Percentiles rank a stretch among this genome's conserved stretches.
phyloP scores from a whole-genome alignment of 1,140 invertebrate genomes.

The Harlomillsia oculata region DNA sequence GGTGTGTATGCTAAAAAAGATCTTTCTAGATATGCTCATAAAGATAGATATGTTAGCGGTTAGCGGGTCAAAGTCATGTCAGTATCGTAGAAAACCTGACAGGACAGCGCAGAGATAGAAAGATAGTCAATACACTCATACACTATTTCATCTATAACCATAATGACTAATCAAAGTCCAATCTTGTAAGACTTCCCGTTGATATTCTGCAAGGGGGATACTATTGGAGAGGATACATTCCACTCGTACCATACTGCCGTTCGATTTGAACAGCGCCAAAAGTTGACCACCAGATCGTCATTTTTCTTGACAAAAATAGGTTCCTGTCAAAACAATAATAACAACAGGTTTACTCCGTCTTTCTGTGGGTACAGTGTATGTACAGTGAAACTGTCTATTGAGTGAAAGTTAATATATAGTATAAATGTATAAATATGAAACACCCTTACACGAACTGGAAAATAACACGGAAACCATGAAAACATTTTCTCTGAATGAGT shows the following conservation, averaged over 20 bases:
- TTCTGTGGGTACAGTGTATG: too few species aligned
- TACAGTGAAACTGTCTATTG: too few species aligned
- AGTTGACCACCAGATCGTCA: conserved; percentile 64
- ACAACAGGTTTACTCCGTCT: too few species aligned
- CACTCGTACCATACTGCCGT: conserved; percentile 96
- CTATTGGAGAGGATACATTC: conserved; percentile 60
- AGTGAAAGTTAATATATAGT: too few species aligned
- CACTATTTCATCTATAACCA: not conserved
- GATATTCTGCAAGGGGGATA: conserved; percentile 63
- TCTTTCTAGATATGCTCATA: too few species aligned
- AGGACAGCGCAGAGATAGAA: too few species aligned
- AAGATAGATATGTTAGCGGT: too few species aligned
- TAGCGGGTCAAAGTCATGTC: too few species aligned
- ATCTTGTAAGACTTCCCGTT: conserved; percentile 68
- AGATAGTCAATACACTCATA: too few species aligned
- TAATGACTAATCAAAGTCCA: conserved; percentile 10
- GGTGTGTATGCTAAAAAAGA: too few species aligned
- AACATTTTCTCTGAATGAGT: conserved; percentile 85
- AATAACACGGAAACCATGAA: conserved; percentile 94
- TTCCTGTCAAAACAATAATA: conserved; percentile 51
- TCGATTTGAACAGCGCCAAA: conserved; percentile 69
- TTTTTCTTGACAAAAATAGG: conserved; percentile 62
- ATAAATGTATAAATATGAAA: conserved; percentile 13
- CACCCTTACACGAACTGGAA: conserved; percentile 74
- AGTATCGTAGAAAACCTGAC: too few species aligned